Evolutionary conservation across 2,797 vertebrate species (phyloP).

Genomic region (Enteromius radiatus): DNA sequence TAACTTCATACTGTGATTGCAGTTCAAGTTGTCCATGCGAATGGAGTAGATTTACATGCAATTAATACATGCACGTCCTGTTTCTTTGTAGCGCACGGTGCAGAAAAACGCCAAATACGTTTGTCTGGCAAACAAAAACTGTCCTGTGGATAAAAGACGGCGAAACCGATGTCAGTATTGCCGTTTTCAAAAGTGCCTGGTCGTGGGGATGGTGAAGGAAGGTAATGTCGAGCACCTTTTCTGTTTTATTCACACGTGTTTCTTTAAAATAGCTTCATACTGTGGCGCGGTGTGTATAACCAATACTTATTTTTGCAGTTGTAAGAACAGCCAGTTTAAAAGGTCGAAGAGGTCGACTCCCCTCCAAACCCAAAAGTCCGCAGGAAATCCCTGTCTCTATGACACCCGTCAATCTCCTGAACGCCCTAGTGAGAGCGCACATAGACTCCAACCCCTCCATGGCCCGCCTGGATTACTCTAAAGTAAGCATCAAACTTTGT

Average conservation of each 20-base stretch:
- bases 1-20: conserved; percentile 43
- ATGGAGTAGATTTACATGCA: conserved; percentile 20
- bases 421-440: conserved; percentile 90
- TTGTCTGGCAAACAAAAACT: conserved; percentile 93
- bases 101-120: conserved; percentile 98
- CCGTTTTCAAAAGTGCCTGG: conserved; percentile 97
- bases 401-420: conserved; percentile 85
- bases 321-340: conserved; percentile 93
- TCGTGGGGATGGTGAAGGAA: conserved; percentile 97
- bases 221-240: conserved; percentile 73
- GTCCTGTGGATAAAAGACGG: conserved; percentile 94
- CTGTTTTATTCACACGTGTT: not conserved
- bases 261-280: not conserved
- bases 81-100: conserved; percentile 85
- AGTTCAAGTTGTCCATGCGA: conserved; percentile 8
- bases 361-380: conserved; percentile 90
- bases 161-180: conserved; percentile 96
- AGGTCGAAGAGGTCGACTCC: conserved; percentile 92
- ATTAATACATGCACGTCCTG: conserved; percentile 10
- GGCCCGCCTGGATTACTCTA: conserved; percentile 91
- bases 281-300: not conserved
- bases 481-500: conserved; percentile 77
- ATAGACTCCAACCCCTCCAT: conserved; percentile 92
- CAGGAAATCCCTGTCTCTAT: conserved; percentile 84
- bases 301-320: conserved; percentile 76